These are phyloP conservation scores for Drosophila austrosaltans DNA, from an alignment of 2,888 invertebrate genomes.

Conservation along the genomic window DNA sequence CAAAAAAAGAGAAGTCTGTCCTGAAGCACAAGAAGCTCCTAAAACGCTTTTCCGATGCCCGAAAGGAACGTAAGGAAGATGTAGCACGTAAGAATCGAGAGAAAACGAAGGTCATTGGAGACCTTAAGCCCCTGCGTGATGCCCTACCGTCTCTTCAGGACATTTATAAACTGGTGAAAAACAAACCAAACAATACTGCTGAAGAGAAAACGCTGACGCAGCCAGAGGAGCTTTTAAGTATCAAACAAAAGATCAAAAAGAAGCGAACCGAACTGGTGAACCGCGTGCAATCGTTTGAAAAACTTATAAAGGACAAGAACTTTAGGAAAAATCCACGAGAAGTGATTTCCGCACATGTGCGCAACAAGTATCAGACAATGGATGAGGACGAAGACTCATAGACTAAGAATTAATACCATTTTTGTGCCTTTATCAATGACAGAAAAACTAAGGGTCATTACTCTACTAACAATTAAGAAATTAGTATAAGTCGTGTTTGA, in stretches of 20 bases:
- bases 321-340: slow-evolving; percentile 81
- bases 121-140: slow-evolving; percentile 80
- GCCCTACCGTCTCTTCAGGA: slow-evolving; percentile 81
- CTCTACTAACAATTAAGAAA: neutral
- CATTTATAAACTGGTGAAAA: slow-evolving; percentile 72
- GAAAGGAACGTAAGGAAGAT: slow-evolving; percentile 76
- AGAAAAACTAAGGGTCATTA: neutral
- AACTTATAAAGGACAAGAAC: slow-evolving; percentile 77
- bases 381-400: slow-evolving; percentile 43
- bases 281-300: slow-evolving; percentile 72
- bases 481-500: too few relatives aligned
- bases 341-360: slow-evolving; percentile 76
- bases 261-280: slow-evolving; percentile 72
- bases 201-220: slow-evolving; percentile 40
- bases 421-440: neutral
- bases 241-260: slow-evolving; percentile 74
- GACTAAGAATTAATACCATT: too few relatives aligned
- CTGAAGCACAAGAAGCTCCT: slow-evolving; percentile 78
- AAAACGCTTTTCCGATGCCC: slow-evolving; percentile 72
- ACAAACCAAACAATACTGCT: slow-evolving; percentile 56
- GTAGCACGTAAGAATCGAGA: slow-evolving; percentile 73
- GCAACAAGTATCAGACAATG: slow-evolving; percentile 76
- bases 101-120: slow-evolving; percentile 77
- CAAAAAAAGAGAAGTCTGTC: slow-evolving; percentile 80
- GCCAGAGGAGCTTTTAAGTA: slow-evolving; percentile 56